Conservation (phyloP, 1,140 invertebrate species). For the Physella acuta region DNA sequence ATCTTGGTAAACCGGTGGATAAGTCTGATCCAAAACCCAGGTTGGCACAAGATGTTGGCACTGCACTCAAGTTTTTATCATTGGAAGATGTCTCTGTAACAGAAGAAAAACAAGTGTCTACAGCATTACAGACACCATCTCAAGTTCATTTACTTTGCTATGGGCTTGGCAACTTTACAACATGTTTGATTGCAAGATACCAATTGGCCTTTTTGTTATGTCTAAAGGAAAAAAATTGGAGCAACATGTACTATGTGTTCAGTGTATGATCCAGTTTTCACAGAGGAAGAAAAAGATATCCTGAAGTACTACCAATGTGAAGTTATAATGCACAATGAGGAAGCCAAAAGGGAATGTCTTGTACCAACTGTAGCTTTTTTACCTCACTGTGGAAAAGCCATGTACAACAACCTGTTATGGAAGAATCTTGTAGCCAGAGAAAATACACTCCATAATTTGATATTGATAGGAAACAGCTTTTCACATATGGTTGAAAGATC, state of each 20-base stretch:
- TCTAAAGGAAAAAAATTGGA: slow-evolving; percentile 13
- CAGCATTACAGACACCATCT: no score
- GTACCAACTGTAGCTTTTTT: slow-evolving; percentile 71
- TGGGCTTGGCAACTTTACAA: slow-evolving; percentile 31
- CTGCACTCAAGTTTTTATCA: no score
- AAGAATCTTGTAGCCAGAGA: slow-evolving; percentile 68
- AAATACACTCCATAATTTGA: slow-evolving; percentile 68
- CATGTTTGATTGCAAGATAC: slow-evolving; percentile 30
- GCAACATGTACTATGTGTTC: not conserved
- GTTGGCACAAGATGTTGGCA: no score
- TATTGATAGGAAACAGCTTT: slow-evolving; percentile 76
- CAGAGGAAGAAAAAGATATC: slow-evolving; percentile 21
- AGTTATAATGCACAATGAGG: slow-evolving; percentile 45
- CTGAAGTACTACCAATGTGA: slow-evolving; percentile 10
- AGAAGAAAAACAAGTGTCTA: not conserved
- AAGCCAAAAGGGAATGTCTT: slow-evolving; percentile 70
- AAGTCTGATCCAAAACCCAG: no score
- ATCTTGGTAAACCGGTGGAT: no score
- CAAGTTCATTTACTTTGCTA: slow-evolving; percentile 26
- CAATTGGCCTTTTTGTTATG: slow-evolving; percentile 30
- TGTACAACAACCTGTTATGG: slow-evolving; percentile 82
- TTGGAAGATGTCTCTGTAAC: not conserved
- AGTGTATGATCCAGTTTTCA: slow-evolving; percentile 32
- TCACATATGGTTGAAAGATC: slow-evolving; percentile 43
- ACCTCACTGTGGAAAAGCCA: slow-evolving; percentile 79